Base-by-base conservation (phyloP, 2,113 vertebrate species). In the Anolis sagrei region DNA sequence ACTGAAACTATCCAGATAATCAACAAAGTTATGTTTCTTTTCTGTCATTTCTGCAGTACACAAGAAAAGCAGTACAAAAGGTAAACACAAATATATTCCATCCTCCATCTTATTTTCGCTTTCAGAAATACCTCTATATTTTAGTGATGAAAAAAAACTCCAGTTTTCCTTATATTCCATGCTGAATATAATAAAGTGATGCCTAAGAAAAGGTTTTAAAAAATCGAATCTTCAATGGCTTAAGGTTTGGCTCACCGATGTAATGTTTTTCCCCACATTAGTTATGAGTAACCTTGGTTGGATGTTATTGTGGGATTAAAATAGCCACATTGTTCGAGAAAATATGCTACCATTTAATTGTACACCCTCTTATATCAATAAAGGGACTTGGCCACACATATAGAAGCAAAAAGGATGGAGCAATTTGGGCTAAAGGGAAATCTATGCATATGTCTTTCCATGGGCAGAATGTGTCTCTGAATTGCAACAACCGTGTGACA, bases 41-140 rank as follows among this genome's bases (percentile, higher is more conserved):
- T 94, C 93, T 90, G 94, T 51, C 93, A 94, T 94, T 93, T 95
- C 96, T 94, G 96, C 94, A 96, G 93, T 94, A 95, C 92, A 92
- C 91, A 90, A 88, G 90, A 88, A 95, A 88, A 92, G 89, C 95
- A 89, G 92, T 95, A 95, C 8, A 68, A 49, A 21, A 96, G 94
- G 93, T 90, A 95, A 16, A 87, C 90, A 14, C 91, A 91, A 76
- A 95, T 91, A 81, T 89, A 90, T 89, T 95, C 82, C 92, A 87
- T 86, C 90, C 92, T 93, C 6, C 92, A 81, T n/a, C n/a, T n/a
- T n/a, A n/a, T n/a, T n/a, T n/a, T n/a, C n/a, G n/a, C n/a, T n/a
- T n/a, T n/a, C n/a, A n/a, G n/a, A n/a, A n/a, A n/a, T n/a, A n/a
- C n/a, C n/a, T 93, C 94, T 93, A 94, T 89, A 76, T 58, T 91